phyloP scores from a whole-genome alignment of 1,140 invertebrate genomes.

The Sycobia sp. region DNA sequence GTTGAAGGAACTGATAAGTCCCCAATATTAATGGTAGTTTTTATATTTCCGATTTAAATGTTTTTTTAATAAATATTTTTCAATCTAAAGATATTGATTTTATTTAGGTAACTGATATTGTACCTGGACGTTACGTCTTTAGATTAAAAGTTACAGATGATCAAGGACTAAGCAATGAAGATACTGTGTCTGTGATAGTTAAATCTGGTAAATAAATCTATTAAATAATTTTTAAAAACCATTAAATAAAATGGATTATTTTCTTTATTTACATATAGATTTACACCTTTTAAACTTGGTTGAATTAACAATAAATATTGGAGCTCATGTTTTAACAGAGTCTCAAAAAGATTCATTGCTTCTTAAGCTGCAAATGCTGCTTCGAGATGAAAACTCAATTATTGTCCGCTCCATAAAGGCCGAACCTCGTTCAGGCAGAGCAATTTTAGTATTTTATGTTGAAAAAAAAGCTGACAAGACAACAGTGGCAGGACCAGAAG shows the following conservation, averaged over 20 bases:
- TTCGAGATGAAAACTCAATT: slow-evolving; percentile 72
- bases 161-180: slow-evolving; percentile 79
- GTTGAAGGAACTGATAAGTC: slow-evolving; percentile 75
- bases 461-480: slow-evolving; percentile 58
- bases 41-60: neutral
- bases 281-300: slow-evolving; percentile 76
- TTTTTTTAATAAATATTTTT: neutral
- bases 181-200: slow-evolving; percentile 84
- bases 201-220: slow-evolving; percentile 70
- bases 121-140: slow-evolving; percentile 87
- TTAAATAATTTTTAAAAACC: too few species aligned
- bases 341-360: slow-evolving; percentile 76
- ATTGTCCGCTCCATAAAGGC: slow-evolving; percentile 68
- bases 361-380: slow-evolving; percentile 75
- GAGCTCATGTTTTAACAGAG: slow-evolving; percentile 74
- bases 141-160: slow-evolving; percentile 86
- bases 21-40: slow-evolving; percentile 74
- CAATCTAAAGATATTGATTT: neutral
- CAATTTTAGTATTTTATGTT: slow-evolving; percentile 69
- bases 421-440: slow-evolving; percentile 65
- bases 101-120: slow-evolving; percentile 76
- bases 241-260: slow-evolving; percentile 8
- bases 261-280: slow-evolving; percentile 62
- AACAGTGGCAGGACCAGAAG: slow-evolving; percentile 63
- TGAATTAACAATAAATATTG: slow-evolving; percentile 78